Percentiles rank a stretch among this genome's conserved stretches.
Evolutionary conservation across 2,797 vertebrate species (phyloP).

Genomic region (Urocyon cinereoargenteus): DNA sequence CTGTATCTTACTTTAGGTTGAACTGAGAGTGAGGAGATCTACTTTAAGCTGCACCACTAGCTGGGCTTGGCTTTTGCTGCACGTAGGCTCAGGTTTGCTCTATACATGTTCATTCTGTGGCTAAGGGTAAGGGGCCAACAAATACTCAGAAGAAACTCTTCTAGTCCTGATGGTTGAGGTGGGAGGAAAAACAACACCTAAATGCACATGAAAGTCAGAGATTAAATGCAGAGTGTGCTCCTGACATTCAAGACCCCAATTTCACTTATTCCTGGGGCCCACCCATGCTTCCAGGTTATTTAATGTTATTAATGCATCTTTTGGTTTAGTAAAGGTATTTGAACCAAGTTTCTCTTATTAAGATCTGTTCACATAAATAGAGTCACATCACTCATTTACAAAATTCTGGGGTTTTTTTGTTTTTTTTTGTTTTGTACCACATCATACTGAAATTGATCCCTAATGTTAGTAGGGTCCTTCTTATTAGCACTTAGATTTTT

Average conservation of each 20-base stretch:
- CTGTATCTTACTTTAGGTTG: background rate
- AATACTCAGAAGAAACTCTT: background rate
- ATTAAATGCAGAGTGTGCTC: background rate
- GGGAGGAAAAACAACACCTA: background rate
- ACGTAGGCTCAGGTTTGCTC: background rate
- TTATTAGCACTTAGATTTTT: background rate
- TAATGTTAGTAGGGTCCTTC: background rate
- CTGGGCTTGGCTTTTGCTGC: rapidly evolving
- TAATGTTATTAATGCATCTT: background rate
- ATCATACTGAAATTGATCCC: background rate
- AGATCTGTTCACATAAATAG: background rate
- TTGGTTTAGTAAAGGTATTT: background rate
- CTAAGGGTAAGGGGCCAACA: background rate
- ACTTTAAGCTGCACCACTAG: rapidly evolving
- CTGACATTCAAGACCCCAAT: background rate
- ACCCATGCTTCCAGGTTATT: background rate
- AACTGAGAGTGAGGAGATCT: background rate
- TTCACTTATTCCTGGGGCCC: too few species aligned
- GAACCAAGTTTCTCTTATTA: background rate
- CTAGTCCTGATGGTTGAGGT: background rate
- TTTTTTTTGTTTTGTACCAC: background rate
- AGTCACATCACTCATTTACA: background rate
- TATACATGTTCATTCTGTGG: background rate
- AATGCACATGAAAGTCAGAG: background rate
- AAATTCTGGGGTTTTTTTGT: background rate